A percentile compares a stretch with the other conserved stretches of the same genome.
Evolutionary conservation across 2,888 invertebrate species (phyloP).

Genomic region (Stenolophus ochropezus): DNA sequence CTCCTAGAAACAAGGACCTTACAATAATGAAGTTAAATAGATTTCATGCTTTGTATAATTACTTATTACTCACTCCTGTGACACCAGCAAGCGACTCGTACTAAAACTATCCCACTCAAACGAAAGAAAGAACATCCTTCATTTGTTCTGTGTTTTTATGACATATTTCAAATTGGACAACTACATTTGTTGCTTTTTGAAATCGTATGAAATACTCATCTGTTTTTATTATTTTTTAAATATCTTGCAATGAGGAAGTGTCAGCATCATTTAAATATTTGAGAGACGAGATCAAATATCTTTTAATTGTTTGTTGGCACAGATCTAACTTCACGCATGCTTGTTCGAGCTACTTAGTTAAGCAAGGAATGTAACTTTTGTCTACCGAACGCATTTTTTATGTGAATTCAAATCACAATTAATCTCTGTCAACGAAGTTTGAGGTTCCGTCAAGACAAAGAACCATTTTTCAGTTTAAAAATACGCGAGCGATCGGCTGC

Average conservation of each 20-base stretch:
- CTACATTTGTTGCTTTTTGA: too few relatives aligned
- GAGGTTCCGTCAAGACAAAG: constrained; percentile 21
- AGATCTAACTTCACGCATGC: neutral
- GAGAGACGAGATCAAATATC: neutral
- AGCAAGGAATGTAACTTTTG: neutral
- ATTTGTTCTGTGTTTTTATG: too few relatives aligned
- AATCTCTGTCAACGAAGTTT: constrained; percentile 39
- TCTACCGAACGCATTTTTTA: constrained; percentile 11
- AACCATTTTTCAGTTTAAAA: constrained; percentile 41
- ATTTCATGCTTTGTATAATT: too few relatives aligned
- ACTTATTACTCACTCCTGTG: too few relatives aligned
- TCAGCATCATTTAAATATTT: neutral
- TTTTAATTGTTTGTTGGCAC: neutral
- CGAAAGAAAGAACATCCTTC: too few relatives aligned
- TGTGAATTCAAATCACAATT: constrained; percentile 38
- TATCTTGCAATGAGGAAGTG: neutral
- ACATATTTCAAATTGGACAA: too few relatives aligned
- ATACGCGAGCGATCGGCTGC: neutral
- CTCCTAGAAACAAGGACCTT: too few relatives aligned
- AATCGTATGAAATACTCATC: too few relatives aligned
- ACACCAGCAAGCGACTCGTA: too few relatives aligned
- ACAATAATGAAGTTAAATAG: too few relatives aligned
- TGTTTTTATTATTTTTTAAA: too few relatives aligned
- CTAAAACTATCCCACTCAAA: too few relatives aligned
- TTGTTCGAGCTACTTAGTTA: neutral